These are phyloP conservation scores for Rotaria sp. DNA, from an alignment of 2,888 invertebrate species.

Conservation along the genomic window DNA sequence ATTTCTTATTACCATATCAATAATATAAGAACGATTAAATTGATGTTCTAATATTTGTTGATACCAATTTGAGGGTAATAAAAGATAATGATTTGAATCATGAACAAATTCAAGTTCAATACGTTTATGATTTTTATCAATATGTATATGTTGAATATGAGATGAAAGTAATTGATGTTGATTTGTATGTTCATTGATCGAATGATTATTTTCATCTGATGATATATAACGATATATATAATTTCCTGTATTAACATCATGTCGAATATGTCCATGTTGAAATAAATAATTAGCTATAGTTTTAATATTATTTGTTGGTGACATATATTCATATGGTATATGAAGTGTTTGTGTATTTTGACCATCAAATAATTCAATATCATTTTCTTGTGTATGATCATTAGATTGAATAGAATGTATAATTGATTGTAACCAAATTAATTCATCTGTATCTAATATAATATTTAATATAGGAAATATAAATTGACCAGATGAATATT, in stretches of 20 bases:
- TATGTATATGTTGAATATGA: background rate
- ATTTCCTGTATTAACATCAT: background rate
- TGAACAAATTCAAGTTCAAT: background rate
- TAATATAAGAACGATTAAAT: background rate
- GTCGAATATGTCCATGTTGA: background rate
- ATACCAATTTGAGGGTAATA: background rate
- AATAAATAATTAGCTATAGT: background rate
- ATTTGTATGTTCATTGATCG: too few species aligned
- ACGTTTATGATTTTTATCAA: background rate
- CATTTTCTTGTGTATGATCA: background rate
- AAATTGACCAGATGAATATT: background rate
- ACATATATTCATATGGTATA: background rate
- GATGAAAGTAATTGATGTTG: background rate
- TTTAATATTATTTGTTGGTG: background rate
- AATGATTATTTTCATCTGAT: background rate
- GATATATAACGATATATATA: background rate
- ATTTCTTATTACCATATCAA: background rate
- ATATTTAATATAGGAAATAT: background rate
- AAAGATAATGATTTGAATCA: background rate
- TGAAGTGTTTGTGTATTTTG: background rate
- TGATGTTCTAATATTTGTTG: background rate
- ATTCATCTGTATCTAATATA: background rate
- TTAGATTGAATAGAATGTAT: background rate
- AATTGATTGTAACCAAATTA: slow-evolving; percentile 5
- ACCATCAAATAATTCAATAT: background rate